A percentile compares a stretch with the other conserved stretches of the same genome.
Conservation (phyloP, 2,888 invertebrate species). For the Rugalucina vietnamica region DNA sequence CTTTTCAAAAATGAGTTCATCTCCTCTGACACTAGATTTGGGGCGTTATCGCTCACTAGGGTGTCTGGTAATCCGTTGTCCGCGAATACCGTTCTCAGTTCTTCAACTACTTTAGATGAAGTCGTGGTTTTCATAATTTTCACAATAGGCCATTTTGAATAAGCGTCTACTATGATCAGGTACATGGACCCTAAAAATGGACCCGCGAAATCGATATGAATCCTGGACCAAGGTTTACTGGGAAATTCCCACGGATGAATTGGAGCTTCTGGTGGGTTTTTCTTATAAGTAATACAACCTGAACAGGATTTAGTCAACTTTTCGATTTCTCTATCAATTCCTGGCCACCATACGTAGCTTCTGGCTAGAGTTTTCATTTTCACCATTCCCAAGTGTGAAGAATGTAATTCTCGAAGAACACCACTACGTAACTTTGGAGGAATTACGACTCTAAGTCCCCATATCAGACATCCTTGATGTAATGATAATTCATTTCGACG, state of each 20-base stretch:
- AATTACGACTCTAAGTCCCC: constrained; percentile 68
- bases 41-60: constrained; percentile 62
- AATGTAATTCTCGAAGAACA: constrained; percentile 69
- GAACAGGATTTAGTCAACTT: constrained; percentile 57
- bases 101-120: constrained; percentile 47
- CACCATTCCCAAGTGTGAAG: constrained; percentile 70
- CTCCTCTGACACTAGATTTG: constrained; percentile 56
- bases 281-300: constrained; percentile 45
- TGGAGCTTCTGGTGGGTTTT: constrained; percentile 58
- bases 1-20: constrained; percentile 44
- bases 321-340: constrained; percentile 62
- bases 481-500: constrained; percentile 53
- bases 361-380: constrained; percentile 75
- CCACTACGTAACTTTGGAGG: constrained; percentile 59
- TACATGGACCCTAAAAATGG: constrained; percentile 76
- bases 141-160: constrained; percentile 83
- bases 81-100: constrained; percentile 55
- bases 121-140: constrained; percentile 52
- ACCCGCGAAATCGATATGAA: constrained; percentile 84
- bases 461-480: constrained; percentile 68
- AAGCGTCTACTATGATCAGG: constrained; percentile 81
- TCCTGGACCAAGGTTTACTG: constrained; percentile 78
- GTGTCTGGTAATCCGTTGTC: constrained; percentile 48
- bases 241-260: constrained; percentile 75
- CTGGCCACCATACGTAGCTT: constrained; percentile 74